Percentiles rank a stretch among this genome's conserved stretches.
Evolutionary conservation across 2,113 vertebrate genomes (phyloP).

Genomic region (Nibea coibor): DNA sequence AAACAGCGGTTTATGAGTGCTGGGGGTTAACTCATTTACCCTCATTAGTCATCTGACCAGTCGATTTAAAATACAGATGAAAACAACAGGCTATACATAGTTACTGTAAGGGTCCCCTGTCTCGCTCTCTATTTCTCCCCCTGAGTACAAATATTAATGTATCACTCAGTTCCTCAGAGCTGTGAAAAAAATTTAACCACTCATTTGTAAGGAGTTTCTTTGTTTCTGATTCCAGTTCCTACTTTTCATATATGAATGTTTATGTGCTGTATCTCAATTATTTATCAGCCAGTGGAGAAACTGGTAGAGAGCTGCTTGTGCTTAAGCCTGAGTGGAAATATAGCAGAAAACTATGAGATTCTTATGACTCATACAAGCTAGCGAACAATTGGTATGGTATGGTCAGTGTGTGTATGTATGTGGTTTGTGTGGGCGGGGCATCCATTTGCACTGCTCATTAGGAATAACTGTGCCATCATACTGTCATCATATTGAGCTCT

Average conservation of each 20-base stretch:
- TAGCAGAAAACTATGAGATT: not conserved
- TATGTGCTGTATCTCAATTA: not conserved
- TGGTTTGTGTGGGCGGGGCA: not conserved
- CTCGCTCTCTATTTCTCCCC: not conserved
- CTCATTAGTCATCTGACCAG: not conserved
- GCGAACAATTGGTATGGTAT: not conserved
- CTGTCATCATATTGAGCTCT: not conserved
- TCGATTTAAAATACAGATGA: not conserved
- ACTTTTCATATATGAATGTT: not conserved
- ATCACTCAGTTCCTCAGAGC: conserved; percentile 1
- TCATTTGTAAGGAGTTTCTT: not conserved
- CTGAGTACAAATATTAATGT: not conserved
- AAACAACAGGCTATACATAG: not conserved
- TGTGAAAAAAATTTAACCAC: not conserved
- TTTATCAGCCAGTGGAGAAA: not conserved
- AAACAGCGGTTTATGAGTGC: too few relatives aligned
- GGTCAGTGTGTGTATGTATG: not conserved
- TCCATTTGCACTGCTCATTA: not conserved
- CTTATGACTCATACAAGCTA: not conserved
- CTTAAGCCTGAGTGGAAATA: not conserved
- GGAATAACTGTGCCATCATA: conserved; percentile 10
- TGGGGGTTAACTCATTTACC: not conserved
- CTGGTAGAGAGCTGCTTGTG: not conserved
- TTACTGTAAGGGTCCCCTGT: too few relatives aligned
- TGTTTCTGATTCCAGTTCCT: not conserved